Conservation (phyloP, 2,113 vertebrate genomes). For the Clarias magur region DNA sequence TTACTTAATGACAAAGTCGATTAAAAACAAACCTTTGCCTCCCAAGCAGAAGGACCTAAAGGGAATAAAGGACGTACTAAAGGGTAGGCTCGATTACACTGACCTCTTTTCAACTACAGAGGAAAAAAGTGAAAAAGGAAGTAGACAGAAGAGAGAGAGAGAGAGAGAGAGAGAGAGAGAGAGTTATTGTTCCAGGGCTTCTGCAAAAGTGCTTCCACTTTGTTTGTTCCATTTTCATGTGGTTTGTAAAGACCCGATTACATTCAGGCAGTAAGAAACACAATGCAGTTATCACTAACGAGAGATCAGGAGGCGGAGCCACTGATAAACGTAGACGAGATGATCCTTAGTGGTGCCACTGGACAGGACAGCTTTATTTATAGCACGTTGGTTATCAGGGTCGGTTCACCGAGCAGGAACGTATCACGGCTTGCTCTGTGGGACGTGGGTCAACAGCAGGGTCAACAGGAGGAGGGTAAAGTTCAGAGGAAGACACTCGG, state of each 20-base stretch:
- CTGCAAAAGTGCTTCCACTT: conserved; percentile 12
- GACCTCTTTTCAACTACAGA: background rate
- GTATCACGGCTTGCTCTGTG: background rate
- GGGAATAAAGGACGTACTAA: conserved; percentile 7
- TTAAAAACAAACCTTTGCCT: conserved; percentile 5
- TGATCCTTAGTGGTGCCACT: background rate
- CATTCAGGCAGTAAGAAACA: background rate
- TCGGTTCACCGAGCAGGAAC: background rate
- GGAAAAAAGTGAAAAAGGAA: conserved; percentile 12
- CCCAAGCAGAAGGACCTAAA: background rate
- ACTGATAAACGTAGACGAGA: conserved; percentile 1
- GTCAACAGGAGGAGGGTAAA: conserved; percentile 23
- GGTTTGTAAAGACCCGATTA: conserved; percentile 37
- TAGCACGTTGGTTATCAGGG: background rate
- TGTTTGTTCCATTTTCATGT: conserved; percentile 46
- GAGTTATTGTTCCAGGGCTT: conserved; percentile 4
- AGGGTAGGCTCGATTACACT: background rate
- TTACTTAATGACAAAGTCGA: background rate
- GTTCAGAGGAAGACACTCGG: conserved; percentile 3
- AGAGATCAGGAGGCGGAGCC: background rate
- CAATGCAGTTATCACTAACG: background rate
- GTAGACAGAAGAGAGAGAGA: background rate
- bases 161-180: background rate
- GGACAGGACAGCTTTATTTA: conserved; percentile 37
- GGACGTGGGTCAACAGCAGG: conserved; percentile 37